phyloP scores from a whole-genome alignment of 1,140 invertebrate species.

The Trichomalopsis sarcophagae region DNA sequence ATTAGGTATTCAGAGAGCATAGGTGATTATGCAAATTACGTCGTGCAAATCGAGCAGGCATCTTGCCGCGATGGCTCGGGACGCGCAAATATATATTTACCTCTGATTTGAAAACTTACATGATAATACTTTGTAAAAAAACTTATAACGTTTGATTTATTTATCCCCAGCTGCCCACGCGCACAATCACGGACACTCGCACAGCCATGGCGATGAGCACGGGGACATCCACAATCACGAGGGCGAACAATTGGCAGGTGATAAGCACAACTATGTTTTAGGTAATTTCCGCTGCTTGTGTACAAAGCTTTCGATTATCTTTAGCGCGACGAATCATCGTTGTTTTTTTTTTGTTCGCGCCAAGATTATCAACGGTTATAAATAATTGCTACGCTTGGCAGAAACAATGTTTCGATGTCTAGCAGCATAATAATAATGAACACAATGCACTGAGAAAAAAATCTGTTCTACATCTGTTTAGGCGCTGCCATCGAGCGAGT shows the following conservation, averaged over 20 bases:
- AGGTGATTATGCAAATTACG: conserved; percentile 53
- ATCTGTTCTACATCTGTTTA: conserved; percentile 34
- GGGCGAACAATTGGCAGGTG: conserved; percentile 8
- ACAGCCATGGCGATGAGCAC: conserved; percentile 53
- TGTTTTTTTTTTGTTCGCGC: no score
- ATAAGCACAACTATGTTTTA: conserved; percentile 49
- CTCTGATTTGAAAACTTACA: not conserved
- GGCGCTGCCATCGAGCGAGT: conserved; percentile 47
- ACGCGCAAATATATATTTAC: conserved; percentile 1
- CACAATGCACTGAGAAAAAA: not conserved
- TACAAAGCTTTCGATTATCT: not conserved
- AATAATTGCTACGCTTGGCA: not conserved
- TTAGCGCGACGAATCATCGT: no score
- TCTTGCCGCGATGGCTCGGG: not conserved
- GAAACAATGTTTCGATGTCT: not conserved
- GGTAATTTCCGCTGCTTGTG: conserved; percentile 24
- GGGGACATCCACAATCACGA: conserved; percentile 41
- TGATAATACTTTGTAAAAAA: not conserved
- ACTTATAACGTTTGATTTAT: conserved; percentile 35
- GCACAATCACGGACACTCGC: conserved; percentile 63
- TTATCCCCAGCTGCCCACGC: conserved; percentile 68
- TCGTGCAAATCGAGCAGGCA: conserved; percentile 50
- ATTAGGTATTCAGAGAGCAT: conserved; percentile 6
- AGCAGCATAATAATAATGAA: no score
- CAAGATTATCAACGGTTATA: not conserved